A percentile compares a stretch with the other conserved stretches of the same genome.
Conservation (phyloP, 2,888 invertebrate species). For the Phanerotoma sp. region DNA sequence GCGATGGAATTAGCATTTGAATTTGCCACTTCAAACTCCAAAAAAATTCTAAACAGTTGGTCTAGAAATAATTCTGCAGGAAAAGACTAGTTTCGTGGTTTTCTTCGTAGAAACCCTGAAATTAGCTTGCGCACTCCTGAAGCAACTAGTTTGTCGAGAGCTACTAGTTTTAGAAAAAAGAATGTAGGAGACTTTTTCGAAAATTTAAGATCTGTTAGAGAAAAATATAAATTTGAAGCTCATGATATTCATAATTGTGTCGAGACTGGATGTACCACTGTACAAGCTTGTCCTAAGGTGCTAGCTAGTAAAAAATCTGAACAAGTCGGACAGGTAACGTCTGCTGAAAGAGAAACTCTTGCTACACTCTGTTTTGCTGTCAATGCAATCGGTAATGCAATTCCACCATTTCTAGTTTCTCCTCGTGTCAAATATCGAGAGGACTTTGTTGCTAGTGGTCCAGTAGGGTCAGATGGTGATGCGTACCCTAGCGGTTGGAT, state of each 20-base stretch:
- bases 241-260: too few relatives aligned
- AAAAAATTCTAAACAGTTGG: constrained; percentile 20
- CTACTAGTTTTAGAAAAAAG: too few relatives aligned
- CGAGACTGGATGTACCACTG: constrained; percentile 42
- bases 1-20: constrained; percentile 27
- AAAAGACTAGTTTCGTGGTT: constrained; percentile 34
- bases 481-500: constrained; percentile 40
- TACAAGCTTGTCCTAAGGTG: constrained; percentile 39
- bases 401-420: constrained; percentile 43
- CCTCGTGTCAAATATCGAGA: constrained; percentile 35
- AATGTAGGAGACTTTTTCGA: too few relatives aligned
- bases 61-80: constrained; percentile 23
- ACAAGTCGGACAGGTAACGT: constrained; percentile 43
- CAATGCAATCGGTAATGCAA: constrained; percentile 37
- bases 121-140: too few relatives aligned
- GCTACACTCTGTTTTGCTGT: constrained; percentile 39
- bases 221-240: too few relatives aligned
- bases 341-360: constrained; percentile 40
- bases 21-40: constrained; percentile 11
- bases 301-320: constrained; percentile 41
- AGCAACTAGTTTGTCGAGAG: too few relatives aligned
- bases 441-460: constrained; percentile 35
- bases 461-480: constrained; percentile 33
- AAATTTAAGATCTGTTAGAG: too few relatives aligned
- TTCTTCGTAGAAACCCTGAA: too few relatives aligned